These are phyloP conservation scores for Cotesia congregata DNA, from an alignment of 2,888 invertebrate genomes.

Conservation along the genomic window DNA sequence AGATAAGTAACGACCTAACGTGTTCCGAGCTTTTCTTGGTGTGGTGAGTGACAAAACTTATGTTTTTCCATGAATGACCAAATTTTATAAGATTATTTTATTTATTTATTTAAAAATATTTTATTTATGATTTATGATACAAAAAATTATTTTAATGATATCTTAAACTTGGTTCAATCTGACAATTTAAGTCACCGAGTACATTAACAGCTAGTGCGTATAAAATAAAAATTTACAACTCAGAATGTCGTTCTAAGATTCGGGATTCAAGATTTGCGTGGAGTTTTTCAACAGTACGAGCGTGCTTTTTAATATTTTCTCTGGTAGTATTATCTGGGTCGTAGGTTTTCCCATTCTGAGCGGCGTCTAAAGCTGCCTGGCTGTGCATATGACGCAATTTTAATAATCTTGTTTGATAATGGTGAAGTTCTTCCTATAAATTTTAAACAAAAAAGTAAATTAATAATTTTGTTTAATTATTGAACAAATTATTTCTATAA, in stretches of 20 bases:
- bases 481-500: background rate
- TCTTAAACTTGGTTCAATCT: background rate
- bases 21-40: background rate
- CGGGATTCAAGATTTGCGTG: constrained; percentile 84
- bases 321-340: constrained; percentile 57
- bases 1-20: background rate
- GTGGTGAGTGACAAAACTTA: background rate
- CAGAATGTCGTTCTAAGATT: constrained; percentile 83
- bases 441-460: constrained; percentile 21
- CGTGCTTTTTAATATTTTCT: constrained; percentile 86
- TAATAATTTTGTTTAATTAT: constrained; percentile 15
- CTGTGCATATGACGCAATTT: constrained; percentile 88
- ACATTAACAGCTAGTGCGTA: background rate
- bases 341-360: constrained; percentile 77
- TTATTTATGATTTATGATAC: background rate
- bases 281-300: constrained; percentile 87
- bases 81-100: background rate
- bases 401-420: constrained; percentile 88
- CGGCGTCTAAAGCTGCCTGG: constrained; percentile 82
- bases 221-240: constrained; percentile 74
- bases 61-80: background rate
- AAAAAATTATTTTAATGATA: background rate
- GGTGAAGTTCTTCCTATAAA: constrained; percentile 82
- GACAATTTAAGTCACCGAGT: background rate
- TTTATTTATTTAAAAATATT: background rate